phyloP scores from a whole-genome alignment of 1,140 invertebrate genomes.

The Chironomus striatipennis region DNA sequence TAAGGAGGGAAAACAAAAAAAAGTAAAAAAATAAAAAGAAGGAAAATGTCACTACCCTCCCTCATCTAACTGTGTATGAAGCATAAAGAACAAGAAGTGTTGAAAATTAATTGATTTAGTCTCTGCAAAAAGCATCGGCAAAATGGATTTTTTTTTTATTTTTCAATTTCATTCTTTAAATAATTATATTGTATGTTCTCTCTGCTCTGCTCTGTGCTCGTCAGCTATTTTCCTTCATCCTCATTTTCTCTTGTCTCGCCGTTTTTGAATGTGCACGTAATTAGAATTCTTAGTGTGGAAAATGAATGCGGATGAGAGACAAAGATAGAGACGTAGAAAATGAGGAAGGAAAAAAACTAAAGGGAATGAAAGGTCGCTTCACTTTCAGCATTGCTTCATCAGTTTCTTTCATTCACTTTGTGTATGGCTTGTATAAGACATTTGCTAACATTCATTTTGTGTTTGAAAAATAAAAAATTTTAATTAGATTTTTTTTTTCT shows the following conservation, averaged over 20 bases:
- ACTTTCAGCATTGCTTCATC: no score
- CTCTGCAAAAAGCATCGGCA: not conserved
- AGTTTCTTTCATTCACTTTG: no score
- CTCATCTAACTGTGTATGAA: not conserved
- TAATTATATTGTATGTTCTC: not conserved
- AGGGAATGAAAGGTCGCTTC: no score
- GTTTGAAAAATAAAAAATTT: not conserved
- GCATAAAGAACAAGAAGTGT: not conserved
- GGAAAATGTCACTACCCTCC: not conserved
- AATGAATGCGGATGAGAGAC: not conserved
- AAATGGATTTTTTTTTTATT: not conserved
- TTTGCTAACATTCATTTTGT: not conserved
- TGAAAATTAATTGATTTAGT: constrained; percentile 24
- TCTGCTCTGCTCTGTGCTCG: not conserved
- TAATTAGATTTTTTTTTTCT: not conserved
- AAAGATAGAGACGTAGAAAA: no score
- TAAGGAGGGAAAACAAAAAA: not conserved
- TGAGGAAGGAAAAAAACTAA: no score
- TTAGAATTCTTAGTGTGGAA: constrained; percentile 17
- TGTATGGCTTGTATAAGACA: no score
- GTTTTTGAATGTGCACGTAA: constrained; percentile 17
- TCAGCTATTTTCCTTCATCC: not conserved
- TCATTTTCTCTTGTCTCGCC: not conserved
- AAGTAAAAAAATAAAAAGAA: not conserved
- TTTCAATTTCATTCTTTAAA: constrained; percentile 2